Percentiles rank a stretch among this genome's conserved stretches.
Conservation (phyloP, 2,888 invertebrate species). For the Caenorhabditis drosophilae region DNA sequence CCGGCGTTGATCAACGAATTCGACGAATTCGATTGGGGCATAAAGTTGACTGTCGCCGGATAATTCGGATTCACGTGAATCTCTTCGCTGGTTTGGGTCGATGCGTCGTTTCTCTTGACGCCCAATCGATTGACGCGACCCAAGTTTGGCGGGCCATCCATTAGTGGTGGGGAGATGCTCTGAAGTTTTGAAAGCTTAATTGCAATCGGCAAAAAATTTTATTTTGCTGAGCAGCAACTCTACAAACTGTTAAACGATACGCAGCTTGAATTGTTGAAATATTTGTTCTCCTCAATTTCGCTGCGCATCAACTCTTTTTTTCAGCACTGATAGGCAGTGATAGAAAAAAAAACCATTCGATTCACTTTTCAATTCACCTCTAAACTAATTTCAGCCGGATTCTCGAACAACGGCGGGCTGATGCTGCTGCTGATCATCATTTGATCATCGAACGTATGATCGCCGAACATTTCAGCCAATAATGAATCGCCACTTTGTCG, state of each 20-base stretch:
- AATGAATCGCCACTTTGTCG: conserved; percentile 59
- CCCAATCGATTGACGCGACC: conserved; percentile 8
- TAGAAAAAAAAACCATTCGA: no score
- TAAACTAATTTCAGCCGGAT: conserved; percentile 63
- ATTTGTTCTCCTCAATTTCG: no score
- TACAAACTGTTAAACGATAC: no score
- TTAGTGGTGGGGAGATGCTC: conserved; percentile 36
- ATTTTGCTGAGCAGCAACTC: no score
- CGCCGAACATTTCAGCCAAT: conserved; percentile 67
- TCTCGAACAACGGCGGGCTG: conserved; percentile 61
- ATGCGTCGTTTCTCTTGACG: conserved; percentile 24
- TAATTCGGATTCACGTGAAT: conserved; percentile 6
- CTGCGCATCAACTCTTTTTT: no score
- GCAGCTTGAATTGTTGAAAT: no score
- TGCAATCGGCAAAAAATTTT: no score
- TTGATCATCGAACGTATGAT: conserved; percentile 47
- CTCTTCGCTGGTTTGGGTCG: conserved; percentile 44
- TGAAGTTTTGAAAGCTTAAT: no score
- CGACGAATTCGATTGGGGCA: conserved; percentile 34
- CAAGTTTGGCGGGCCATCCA: conserved; percentile 14
- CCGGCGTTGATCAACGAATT: conserved; percentile 41
- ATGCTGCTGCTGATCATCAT: conserved; percentile 49
- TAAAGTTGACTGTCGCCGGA: background rate
- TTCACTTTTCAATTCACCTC: conserved; percentile 28
- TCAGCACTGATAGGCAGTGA: no score